phyloP scores from a whole-genome alignment of 2,797 vertebrate genomes.

The Australoheros facetus region DNA sequence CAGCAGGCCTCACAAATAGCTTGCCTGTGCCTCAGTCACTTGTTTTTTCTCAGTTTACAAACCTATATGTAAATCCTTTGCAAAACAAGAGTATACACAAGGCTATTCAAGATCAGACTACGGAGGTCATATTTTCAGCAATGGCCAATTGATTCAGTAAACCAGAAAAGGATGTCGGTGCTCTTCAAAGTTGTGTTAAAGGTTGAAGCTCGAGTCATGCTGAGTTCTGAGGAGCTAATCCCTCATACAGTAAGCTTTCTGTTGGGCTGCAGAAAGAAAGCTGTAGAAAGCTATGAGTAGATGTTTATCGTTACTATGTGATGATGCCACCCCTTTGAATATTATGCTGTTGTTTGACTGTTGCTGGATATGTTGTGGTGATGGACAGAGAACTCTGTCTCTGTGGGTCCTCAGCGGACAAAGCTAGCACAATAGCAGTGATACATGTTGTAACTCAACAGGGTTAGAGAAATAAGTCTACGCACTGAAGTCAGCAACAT shows the following conservation, averaged over 20 bases:
- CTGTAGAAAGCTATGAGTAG: conserved; percentile 36
- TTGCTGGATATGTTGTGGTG: conserved; percentile 32
- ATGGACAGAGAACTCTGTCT: conserved; percentile 51
- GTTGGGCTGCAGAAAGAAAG: conserved; percentile 38
- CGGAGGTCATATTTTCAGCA: conserved; percentile 37
- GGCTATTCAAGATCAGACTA: conserved; percentile 22
- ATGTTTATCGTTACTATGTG: conserved; percentile 31
- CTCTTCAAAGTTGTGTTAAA: conserved; percentile 67
- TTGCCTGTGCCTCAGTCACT: neutral
- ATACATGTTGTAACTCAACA: conserved; percentile 62
- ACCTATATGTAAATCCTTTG: neutral
- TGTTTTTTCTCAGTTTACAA: neutral
- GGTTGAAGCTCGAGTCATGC: conserved; percentile 49
- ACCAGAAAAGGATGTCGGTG: conserved; percentile 52
- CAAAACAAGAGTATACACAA: conserved; percentile 6
- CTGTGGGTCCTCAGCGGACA: conserved; percentile 32
- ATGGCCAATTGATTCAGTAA: conserved; percentile 37
- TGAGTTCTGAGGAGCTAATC: conserved; percentile 55
- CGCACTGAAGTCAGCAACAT: conserved; percentile 39
- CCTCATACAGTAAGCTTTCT: conserved; percentile 36
- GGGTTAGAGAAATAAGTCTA: conserved; percentile 42
- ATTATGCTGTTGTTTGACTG: conserved; percentile 31
- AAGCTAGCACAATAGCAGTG: conserved; percentile 32
- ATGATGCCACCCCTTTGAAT: conserved; percentile 18
- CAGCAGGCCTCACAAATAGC: neutral